Base-by-base conservation (phyloP, 2,888 invertebrate genomes). In the Sinelater perroti region DNA sequence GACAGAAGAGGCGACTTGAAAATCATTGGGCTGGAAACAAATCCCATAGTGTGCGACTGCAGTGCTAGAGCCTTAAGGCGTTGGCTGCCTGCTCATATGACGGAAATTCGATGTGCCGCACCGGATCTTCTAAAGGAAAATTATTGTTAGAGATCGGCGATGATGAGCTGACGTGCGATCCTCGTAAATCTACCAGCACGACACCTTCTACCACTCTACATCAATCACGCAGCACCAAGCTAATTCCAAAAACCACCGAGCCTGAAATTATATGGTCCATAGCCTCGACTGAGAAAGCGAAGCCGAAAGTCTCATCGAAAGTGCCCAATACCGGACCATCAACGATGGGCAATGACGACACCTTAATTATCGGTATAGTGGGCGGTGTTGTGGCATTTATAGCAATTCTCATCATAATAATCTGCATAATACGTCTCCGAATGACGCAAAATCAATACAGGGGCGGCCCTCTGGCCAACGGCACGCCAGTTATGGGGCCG, bases 311-410 rank as follows among this genome's bases (percentile, higher is more conserved):
- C 75, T 74, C 46, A 3, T 82, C 84, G 47, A 88, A 87, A 76
- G 83, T 82, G 35, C 83, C 83, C 8, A 82, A 80, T 18, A 75
- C 81, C 1, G 83, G 83, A 1, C 81, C 82, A 56, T 81, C 83
- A 5, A 79, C 87, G 0, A 83, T 91, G 7, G 88, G 85, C 51
- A 94, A 93, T 69, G 95, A 95, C 69, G 95, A 95, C 67, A 94
- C 93, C 2, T 81, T 95, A n/a, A 95, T 95, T 46, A 95, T 95
- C 57, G 93, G 93, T n/a, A 95, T 95, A 64, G 94, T 95, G 0
- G 94, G 94, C 0, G 94, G 95, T 1, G 94, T 95, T 1, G 93
- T 95, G 0, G 93, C 91, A 1, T 93, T 95, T 72, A 93, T 95
- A 64, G 91, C 91, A 7, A 90, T 95, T 62, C 82, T 95, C 49